phyloP scores from a whole-genome alignment of 1,140 invertebrate genomes.

The Heliothis subflexa region DNA sequence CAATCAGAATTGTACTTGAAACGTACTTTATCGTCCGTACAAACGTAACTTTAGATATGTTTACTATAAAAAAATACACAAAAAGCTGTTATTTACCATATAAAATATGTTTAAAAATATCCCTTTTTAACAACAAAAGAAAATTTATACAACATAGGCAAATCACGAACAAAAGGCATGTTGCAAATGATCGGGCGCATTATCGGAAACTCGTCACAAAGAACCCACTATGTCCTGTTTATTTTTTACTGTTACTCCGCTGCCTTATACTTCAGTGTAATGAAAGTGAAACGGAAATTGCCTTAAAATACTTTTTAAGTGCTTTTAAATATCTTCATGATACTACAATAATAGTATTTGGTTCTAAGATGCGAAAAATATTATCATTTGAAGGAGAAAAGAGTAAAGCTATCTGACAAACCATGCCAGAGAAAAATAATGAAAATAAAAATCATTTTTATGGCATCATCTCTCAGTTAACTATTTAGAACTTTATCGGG shows the following conservation, averaged over 20 bases:
- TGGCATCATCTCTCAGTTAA: too few species aligned
- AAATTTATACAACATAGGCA: not conserved
- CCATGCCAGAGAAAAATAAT: too few species aligned
- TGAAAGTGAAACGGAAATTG: conserved; percentile 1
- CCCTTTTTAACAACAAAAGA: too few species aligned
- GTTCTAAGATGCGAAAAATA: too few species aligned
- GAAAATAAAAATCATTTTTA: too few species aligned
- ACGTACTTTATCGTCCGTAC: conserved; percentile 7
- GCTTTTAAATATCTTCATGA: not conserved
- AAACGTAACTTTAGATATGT: not conserved
- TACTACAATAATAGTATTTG: not conserved
- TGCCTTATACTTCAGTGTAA: not conserved
- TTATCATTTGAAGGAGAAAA: too few species aligned
- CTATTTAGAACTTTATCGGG: too few species aligned
- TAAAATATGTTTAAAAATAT: too few species aligned
- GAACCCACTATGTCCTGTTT: not conserved
- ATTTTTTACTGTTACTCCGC: not conserved
- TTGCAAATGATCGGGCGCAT: conserved; percentile 19
- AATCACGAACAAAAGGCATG: not conserved
- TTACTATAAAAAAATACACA: not conserved
- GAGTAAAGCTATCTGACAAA: too few species aligned
- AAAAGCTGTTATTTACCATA: not conserved
- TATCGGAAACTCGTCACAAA: conserved; percentile 19
- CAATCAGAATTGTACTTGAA: conserved; percentile 11
- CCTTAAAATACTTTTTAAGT: not conserved